Percentiles rank a stretch among this genome's conserved stretches.
phyloP scores from a whole-genome alignment of 2,888 invertebrate genomes.

The Syrphus vitripennis region DNA sequence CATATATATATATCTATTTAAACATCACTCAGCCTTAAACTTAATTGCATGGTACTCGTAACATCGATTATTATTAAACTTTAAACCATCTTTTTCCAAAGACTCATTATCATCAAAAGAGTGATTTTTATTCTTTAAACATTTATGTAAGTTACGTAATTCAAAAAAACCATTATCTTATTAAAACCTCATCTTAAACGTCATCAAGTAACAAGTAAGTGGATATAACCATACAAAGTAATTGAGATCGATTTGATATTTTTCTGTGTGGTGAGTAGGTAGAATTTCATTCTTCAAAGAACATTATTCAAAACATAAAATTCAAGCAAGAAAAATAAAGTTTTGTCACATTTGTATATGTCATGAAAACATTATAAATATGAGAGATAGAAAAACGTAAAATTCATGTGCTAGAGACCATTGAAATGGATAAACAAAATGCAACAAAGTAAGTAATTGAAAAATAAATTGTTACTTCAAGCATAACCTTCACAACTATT shows the following conservation, averaged over 20 bases:
- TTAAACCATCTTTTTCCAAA: neutral
- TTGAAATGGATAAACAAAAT: neutral
- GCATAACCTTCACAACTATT: slow-evolving; percentile 3
- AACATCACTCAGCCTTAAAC: no score
- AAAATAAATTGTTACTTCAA: neutral
- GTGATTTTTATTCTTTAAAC: neutral
- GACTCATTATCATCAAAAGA: neutral
- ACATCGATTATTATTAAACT: no score
- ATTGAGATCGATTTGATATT: neutral
- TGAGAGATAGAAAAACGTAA: neutral
- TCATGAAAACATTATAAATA: neutral
- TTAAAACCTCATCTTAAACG: neutral
- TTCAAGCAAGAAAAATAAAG: neutral
- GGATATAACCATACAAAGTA: neutral
- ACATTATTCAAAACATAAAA: neutral
- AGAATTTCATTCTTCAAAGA: neutral
- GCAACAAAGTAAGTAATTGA: neutral
- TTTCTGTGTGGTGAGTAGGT: neutral
- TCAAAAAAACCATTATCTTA: neutral
- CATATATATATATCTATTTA: no score
- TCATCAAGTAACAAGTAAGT: neutral
- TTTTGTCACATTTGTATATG: neutral
- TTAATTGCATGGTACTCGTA: no score
- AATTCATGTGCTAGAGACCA: neutral
- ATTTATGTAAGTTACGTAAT: neutral